phyloP scores from a whole-genome alignment of 2,113 vertebrate species.

The Zosterops borbonicus region DNA sequence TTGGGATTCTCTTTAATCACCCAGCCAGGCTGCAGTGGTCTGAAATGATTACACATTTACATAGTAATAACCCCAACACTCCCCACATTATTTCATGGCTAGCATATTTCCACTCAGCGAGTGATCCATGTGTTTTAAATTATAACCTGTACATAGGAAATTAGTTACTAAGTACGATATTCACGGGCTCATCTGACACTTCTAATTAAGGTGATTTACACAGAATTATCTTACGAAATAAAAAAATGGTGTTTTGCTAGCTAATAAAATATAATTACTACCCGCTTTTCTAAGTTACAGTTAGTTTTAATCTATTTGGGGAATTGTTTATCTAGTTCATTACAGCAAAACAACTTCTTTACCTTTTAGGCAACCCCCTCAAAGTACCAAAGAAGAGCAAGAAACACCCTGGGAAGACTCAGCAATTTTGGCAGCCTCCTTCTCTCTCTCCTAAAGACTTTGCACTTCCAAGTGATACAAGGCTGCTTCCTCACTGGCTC shows the following conservation, averaged over 20 bases:
- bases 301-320: conserved; percentile 87
- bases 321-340: conserved; percentile 85
- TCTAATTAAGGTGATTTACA: conserved; percentile 89
- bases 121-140: conserved; percentile 85
- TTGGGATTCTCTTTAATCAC: conserved; percentile 75
- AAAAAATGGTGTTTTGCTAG: conserved; percentile 80
- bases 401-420: background rate
- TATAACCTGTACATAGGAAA: conserved; percentile 84
- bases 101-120: conserved; percentile 71
- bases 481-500: background rate
- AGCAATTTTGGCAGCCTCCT: background rate
- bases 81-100: conserved; percentile 74
- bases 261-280: conserved; percentile 85
- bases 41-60: conserved; percentile 78
- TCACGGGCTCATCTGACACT: conserved; percentile 81
- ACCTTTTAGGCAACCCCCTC: conserved; percentile 35
- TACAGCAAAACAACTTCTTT: conserved; percentile 75
- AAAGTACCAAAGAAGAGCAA: background rate
- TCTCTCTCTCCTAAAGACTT: background rate
- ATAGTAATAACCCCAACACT: conserved; percentile 76
- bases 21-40: conserved; percentile 68
- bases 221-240: conserved; percentile 85
- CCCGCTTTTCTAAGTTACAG: conserved; percentile 81
- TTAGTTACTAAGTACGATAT: conserved; percentile 82
- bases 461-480: background rate